Evolutionary conservation across 2,797 vertebrate genomes (phyloP).

Genomic region (Arnoldichthys spilopterus): DNA sequence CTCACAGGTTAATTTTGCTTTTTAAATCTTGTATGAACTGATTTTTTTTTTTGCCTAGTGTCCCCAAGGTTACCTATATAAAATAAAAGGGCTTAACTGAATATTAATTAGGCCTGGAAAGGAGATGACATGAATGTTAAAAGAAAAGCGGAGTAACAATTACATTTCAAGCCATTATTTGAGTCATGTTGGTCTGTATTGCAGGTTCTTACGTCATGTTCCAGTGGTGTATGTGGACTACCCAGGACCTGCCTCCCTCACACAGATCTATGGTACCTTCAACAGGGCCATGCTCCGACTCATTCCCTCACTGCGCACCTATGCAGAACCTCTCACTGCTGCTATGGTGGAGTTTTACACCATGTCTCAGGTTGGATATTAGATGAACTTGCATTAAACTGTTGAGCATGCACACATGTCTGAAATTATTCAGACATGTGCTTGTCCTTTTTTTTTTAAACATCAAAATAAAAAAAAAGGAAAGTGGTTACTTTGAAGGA

Average conservation of each 20-base stretch:
- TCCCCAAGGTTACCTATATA: not conserved
- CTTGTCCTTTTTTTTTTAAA: not conserved
- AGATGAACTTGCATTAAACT: not conserved
- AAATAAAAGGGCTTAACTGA: not conserved
- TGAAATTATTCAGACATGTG: not conserved
- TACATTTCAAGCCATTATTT: too few relatives aligned
- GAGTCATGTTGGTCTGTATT: too few relatives aligned
- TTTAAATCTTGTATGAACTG: not conserved
- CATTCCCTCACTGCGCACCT: conserved; percentile 93
- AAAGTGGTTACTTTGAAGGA: not conserved
- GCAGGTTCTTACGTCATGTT: conserved; percentile 94
- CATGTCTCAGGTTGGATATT: conserved; percentile 91
- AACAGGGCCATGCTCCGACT: conserved; percentile 98
- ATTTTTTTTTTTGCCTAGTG: not conserved
- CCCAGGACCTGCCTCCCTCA: conserved; percentile 96
- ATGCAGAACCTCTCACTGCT: conserved; percentile 95
- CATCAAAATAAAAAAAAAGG: not conserved
- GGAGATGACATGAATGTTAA: too few relatives aligned
- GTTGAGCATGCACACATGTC: not conserved
- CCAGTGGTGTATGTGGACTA: conserved; percentile 99
- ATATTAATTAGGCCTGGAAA: not conserved
- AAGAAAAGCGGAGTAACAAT: too few relatives aligned
- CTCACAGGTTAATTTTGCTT: conserved; percentile 84
- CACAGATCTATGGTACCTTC: conserved; percentile 99
- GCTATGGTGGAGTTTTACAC: conserved; percentile 99